These are phyloP conservation scores for Eospalax fontanierii DNA, from an alignment of 2,797 vertebrate genomes.

Conservation along the genomic window DNA sequence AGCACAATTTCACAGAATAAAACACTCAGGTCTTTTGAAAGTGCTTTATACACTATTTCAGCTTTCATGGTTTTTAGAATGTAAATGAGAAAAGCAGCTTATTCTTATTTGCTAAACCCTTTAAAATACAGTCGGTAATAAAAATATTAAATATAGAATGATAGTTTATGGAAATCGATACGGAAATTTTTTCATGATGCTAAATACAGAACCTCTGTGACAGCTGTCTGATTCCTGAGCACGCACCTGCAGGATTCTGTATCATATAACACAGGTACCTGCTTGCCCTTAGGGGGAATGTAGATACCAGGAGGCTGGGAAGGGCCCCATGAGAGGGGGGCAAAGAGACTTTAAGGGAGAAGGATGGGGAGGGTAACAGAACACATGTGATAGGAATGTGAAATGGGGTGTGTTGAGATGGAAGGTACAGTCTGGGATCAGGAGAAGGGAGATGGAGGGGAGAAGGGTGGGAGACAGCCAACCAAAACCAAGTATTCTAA, in stretches of 20 bases:
- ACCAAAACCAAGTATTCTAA: not conserved
- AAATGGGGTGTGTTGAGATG: not conserved
- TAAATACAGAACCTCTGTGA: not conserved
- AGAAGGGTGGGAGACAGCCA: not conserved
- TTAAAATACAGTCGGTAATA: not conserved
- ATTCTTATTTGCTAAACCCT: constrained; percentile 5
- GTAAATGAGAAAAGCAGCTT: not conserved
- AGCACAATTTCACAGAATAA: not conserved
- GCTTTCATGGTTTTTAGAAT: not conserved
- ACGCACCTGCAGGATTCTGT: not conserved
- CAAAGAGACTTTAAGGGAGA: not conserved
- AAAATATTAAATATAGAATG: not conserved
- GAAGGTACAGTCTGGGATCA: not conserved
- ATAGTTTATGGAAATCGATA: not conserved
- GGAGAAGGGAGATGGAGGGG: not conserved
- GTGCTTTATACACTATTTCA: not conserved
- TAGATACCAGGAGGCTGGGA: not conserved
- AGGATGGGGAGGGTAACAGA: not conserved
- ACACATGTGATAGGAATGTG: not conserved
- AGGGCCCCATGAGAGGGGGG: not conserved
- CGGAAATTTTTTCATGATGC: not conserved
- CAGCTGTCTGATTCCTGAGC: not conserved
- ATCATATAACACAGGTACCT: not conserved
- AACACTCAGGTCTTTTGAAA: not conserved
- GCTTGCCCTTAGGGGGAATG: not conserved